Conservation (phyloP, 2,113 vertebrate genomes). For the Delphinapterus leucas region DNA sequence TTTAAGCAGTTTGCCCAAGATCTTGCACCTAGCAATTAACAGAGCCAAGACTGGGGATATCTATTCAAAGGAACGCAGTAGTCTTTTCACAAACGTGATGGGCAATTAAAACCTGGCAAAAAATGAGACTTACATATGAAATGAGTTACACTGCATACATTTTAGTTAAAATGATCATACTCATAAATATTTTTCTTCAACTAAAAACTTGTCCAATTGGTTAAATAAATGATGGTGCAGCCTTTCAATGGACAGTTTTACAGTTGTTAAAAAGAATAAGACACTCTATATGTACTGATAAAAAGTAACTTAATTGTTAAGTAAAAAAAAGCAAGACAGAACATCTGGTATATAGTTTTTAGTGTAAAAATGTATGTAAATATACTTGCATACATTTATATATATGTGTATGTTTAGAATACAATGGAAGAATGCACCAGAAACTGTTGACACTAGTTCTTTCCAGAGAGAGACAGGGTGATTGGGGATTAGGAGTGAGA, state of each 20-base stretch:
- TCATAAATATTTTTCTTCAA: slow-evolving; percentile 16
- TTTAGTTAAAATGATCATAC: neutral
- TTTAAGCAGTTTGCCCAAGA: neutral
- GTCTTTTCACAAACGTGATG: neutral
- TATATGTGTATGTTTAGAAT: neutral
- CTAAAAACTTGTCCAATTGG: neutral
- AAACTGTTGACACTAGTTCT: neutral
- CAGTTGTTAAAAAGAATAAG: neutral
- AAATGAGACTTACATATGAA: neutral
- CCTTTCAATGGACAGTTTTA: neutral
- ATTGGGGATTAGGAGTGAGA: neutral
- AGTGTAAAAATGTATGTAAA: neutral
- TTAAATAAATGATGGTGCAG: neutral
- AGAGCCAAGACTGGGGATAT: neutral
- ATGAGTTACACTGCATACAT: neutral
- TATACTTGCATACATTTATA: neutral
- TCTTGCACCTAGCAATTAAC: neutral
- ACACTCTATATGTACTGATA: neutral
- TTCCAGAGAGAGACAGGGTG: neutral
- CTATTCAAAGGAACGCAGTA: neutral
- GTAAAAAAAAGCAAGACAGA: neutral
- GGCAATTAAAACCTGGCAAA: neutral
- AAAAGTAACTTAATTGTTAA: neutral
- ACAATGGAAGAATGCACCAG: neutral
- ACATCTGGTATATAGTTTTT: neutral